phyloP scores from a whole-genome alignment of 2,888 invertebrate species.

The Gasteruption jaculator region DNA sequence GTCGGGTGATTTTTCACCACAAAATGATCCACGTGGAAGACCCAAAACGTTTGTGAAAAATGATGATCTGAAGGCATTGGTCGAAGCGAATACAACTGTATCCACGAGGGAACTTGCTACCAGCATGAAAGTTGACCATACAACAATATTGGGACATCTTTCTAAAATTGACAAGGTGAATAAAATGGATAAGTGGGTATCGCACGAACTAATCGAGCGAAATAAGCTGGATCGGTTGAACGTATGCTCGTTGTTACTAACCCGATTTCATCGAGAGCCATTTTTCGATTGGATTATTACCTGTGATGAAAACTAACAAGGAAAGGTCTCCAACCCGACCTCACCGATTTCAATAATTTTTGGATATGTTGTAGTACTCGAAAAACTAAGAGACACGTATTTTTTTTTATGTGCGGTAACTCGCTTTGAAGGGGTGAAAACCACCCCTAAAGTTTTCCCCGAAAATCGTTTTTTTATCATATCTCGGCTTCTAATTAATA shows the following conservation, averaged over 20 bases:
- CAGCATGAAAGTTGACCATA: conserved; percentile 16
- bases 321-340: too few relatives aligned
- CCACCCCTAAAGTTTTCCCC: too few relatives aligned
- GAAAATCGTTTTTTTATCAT: too few relatives aligned
- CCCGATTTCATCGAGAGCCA: conserved; percentile 11
- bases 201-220: conserved; percentile 7
- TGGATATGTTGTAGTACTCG: too few relatives aligned
- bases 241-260: conserved; percentile 10
- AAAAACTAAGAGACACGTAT: too few relatives aligned
- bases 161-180: conserved; percentile 19
- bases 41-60: conserved; percentile 16
- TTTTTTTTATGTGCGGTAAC: too few relatives aligned
- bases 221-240: conserved; percentile 14
- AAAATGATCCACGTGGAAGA: conserved; percentile 15
- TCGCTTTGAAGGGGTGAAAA: too few relatives aligned
- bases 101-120: conserved; percentile 14
- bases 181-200: conserved; percentile 20
- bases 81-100: conserved; percentile 15
- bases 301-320: conserved; percentile 19
- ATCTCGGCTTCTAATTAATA: too few relatives aligned
- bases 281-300: conserved; percentile 13
- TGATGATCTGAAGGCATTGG: conserved; percentile 14
- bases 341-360: too few relatives aligned
- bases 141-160: conserved; percentile 17
- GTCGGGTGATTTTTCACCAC: conserved; percentile 11